Conservation (phyloP, 2,888 invertebrate genomes). For the Amiota communis region DNA sequence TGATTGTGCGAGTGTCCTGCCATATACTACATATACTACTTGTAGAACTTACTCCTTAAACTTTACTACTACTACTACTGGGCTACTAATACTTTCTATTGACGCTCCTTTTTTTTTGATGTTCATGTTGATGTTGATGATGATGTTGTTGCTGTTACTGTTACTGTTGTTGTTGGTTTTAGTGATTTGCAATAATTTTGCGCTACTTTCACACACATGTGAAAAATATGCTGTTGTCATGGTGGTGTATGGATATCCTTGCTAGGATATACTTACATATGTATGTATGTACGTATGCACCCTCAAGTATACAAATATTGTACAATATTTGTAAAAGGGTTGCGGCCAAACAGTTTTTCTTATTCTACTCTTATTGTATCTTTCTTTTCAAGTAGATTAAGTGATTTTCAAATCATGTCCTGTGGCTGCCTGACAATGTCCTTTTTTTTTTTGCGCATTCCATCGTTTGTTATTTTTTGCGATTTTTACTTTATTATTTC, state of each 20-base stretch:
- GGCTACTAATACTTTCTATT: no score
- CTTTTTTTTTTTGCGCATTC: conserved; percentile 22
- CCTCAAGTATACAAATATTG: conserved; percentile 48
- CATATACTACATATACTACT: neutral
- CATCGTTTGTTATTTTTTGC: no score
- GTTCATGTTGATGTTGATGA: neutral
- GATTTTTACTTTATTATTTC: no score
- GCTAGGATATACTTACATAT: conserved; percentile 32
- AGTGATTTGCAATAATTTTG: conserved; percentile 69
- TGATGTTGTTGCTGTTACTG: neutral
- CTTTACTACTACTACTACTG: no score
- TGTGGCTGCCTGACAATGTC: conserved; percentile 31
- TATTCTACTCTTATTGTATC: conserved; percentile 33
- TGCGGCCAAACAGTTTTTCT: conserved; percentile 15
- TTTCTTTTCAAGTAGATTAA: conserved; percentile 62
- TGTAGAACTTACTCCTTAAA: no score
- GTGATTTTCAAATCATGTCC: conserved; percentile 71
- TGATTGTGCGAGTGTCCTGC: conserved; percentile 37
- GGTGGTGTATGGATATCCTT: conserved; percentile 51
- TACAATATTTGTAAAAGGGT: conserved; percentile 45
- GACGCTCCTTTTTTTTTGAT: no score
- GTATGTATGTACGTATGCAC: no score
- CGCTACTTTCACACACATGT: conserved; percentile 45
- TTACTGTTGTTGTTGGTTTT: conserved; percentile 53
- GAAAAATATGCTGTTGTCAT: conserved; percentile 61